Evolutionary conservation across 2,888 invertebrate species (phyloP), one percentile per base, ranked within the genome.

Genomic region (Cheilosia pagana): DNA sequence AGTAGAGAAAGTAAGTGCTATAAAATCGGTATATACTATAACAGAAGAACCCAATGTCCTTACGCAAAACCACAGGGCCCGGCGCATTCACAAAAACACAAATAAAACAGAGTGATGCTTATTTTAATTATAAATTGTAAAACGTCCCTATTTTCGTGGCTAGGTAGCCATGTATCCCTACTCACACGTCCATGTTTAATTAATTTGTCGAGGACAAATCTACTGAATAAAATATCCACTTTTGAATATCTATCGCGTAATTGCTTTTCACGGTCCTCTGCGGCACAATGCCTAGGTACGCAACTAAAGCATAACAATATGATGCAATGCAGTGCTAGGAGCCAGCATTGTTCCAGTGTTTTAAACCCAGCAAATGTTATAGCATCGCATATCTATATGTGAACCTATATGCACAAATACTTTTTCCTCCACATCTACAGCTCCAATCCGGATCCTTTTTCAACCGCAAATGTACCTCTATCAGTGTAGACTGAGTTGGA

Each of bases 381-480:
- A 16, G 41, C 7, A 7, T 14, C 8, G 5, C 63, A 50, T 21
- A 31, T 2, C 2, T 4, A 0, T 6, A 48, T 21, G 19, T 45
- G 8, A n/a, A n/a, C n/a, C n/a, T n/a, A n/a, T n/a, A n/a, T 14
- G 3, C 25, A 52, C n/a, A 28, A 6, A 19, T 52, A 6, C 28
- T 28, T 60, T 45, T 60, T 57, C 25, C 10, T 12, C 19, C 8
- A 14, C 43, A 39, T 19, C n/a, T 35, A 8, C 23, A 41, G 28
- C 41, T 10, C n/a, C 31, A 14, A n/a, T 45, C 48, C 16, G n/a
- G 25, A 48, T 39, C 41, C 48, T 28, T 41, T 25, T 50, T 52
- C 35, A 59, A 67, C 72, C 68, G 19, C 62, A 60, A 70, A 53
- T 19, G 35, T 45, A 45, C 41, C 41, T 6, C 39, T 35, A 6